Evolutionary conservation across 2,888 invertebrate species (phyloP).

Genomic region (Synanthedon tipuliformis): DNA sequence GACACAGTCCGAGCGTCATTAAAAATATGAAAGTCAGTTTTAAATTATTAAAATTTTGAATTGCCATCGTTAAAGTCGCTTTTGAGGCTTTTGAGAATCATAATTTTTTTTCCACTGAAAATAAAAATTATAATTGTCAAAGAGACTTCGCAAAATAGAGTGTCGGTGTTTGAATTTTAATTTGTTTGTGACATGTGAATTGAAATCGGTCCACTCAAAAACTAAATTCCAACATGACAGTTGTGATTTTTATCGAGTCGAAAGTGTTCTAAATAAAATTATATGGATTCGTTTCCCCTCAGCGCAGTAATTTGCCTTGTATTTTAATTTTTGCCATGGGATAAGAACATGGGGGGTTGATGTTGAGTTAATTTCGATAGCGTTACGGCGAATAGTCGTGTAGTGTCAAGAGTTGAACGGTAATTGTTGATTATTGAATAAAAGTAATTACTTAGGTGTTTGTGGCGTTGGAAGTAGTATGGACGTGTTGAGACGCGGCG

Average conservation of each 20-base stretch:
- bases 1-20: too few species aligned
- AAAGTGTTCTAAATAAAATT: neutral
- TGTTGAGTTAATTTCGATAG: conserved; percentile 60
- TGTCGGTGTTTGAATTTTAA: conserved; percentile 3
- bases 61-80: neutral
- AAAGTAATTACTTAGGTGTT: conserved; percentile 67
- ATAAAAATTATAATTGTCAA: neutral
- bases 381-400: conserved; percentile 52
- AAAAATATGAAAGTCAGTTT: too few species aligned
- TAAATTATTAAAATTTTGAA: too few species aligned
- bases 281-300: neutral
- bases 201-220: neutral
- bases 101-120: neutral
- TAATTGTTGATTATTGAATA: conserved; percentile 71
- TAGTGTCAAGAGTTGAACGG: conserved; percentile 63
- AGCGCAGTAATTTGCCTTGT: conserved; percentile 38
- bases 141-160: neutral
- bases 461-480: conserved; percentile 57
- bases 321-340: conserved; percentile 51
- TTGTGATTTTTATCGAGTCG: too few species aligned
- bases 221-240: too few species aligned
- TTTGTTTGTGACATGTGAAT: conserved; percentile 15
- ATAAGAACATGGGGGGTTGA: conserved; percentile 34
- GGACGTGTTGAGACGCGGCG: conserved; percentile 7
- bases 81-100: neutral